These are phyloP conservation scores for Diplodus puntazzo DNA, from an alignment of 2,797 vertebrate genomes.

Conservation along the genomic window DNA sequence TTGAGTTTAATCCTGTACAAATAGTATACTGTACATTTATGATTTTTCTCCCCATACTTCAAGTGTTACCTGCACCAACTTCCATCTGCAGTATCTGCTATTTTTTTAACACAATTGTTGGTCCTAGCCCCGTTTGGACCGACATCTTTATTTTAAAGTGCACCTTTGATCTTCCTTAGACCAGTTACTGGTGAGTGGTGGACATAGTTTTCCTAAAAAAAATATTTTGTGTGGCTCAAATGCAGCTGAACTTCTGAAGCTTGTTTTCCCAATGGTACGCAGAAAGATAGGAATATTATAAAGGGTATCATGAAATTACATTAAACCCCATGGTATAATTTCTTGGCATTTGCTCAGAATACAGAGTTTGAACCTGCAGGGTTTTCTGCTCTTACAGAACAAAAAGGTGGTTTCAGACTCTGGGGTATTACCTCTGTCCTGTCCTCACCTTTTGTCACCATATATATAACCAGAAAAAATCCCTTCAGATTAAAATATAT, in stretches of 20 bases:
- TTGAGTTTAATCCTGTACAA: slow-evolving; percentile 14
- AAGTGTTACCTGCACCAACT: background rate
- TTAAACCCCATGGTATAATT: background rate
- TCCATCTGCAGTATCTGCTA: background rate
- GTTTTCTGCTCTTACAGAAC: slow-evolving; percentile 19
- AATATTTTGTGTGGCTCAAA: background rate
- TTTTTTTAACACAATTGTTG: background rate
- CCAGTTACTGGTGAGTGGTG: background rate
- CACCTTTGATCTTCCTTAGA: too few species aligned
- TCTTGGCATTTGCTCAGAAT: slow-evolving; percentile 8
- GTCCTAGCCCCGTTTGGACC: background rate
- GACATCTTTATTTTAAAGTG: background rate
- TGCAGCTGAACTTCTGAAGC: background rate
- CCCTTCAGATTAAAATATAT: slow-evolving; percentile 1
- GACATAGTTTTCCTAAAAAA: background rate
- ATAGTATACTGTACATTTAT: background rate
- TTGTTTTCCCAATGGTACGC: background rate
- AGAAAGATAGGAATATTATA: background rate
- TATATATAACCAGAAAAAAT: background rate
- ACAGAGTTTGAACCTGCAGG: slow-evolving; percentile 3
- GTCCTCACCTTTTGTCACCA: slow-evolving; percentile 13
- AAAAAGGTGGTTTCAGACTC: slow-evolving; percentile 22
- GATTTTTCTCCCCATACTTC: background rate
- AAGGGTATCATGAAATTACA: background rate
- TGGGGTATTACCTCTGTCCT: slow-evolving; percentile 6